Percentiles rank a stretch among this genome's conserved stretches.
Evolutionary conservation across 2,797 vertebrate species (phyloP).

Genomic region (Delichon dasypus): DNA sequence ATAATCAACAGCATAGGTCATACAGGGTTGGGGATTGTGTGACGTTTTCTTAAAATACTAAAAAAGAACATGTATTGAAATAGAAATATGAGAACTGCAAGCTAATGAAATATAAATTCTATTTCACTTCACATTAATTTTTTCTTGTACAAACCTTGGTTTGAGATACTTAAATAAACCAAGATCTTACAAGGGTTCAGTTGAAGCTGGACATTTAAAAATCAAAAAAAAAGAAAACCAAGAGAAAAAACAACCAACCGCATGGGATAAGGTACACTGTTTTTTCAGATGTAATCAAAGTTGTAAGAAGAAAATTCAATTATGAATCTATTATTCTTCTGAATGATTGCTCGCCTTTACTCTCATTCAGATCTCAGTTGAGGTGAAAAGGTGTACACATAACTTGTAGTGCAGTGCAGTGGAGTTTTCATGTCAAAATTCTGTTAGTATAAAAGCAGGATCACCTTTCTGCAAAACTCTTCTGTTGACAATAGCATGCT

Average conservation of each 20-base stretch:
- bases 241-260: not conserved
- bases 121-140: not conserved
- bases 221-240: not conserved
- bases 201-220: not conserved
- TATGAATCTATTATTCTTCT: not conserved
- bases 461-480: not conserved
- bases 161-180: not conserved
- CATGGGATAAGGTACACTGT: not conserved
- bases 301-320: not conserved
- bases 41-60: not conserved
- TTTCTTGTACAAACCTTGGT: not conserved
- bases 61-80: not conserved
- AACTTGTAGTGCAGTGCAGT: not conserved
- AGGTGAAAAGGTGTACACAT: not conserved
- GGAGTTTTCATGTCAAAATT: not conserved
- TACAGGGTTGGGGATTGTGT: not conserved
- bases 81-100: not conserved
- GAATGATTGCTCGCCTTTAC: not conserved
- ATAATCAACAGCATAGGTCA: not conserved
- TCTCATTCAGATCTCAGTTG: not conserved
- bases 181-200: not conserved
- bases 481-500: not conserved
- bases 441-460: not conserved
- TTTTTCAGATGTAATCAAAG: not conserved
- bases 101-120: not conserved